Base-by-base conservation (phyloP, 2,113 vertebrate species). In the Turnix velox region DNA sequence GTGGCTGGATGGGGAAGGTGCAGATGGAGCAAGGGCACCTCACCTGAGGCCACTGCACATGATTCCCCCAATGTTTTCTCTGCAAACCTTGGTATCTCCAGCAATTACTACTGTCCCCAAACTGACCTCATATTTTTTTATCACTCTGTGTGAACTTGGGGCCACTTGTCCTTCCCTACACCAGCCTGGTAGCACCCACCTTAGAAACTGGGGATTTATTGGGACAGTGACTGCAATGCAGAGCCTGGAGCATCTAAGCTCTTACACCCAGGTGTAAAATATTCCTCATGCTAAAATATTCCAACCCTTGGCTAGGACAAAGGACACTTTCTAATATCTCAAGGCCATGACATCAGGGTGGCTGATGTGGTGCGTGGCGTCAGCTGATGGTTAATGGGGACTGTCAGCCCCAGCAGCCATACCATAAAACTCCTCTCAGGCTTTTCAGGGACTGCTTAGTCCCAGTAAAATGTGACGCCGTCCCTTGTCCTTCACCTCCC, bases 111-210 rank as follows among this genome's bases (percentile, higher is more conserved):
- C 69, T 92, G 91, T 94, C 96, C 95, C 90, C 81, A 17, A 92
- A 93, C 95, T 96, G 97, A 96, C 94, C 84, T 97, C 91, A 94
- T 97, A 92, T 97, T 97, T 97, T 96, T 97, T 96, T 97, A 96
- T 97, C 83, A 94, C 82, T n/a, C n/a, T n/a, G n/a, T n/a, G n/a
- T n/a, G n/a, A n/a, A n/a, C n/a, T n/a, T n/a, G n/a, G n/a, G n/a
- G n/a, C n/a, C n/a, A n/a, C n/a, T n/a, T n/a, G n/a, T n/a, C n/a
- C n/a, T n/a, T n/a, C n/a, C n/a, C n/a, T n/a, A n/a, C n/a, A n/a
- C n/a, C n/a, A n/a, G n/a, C n/a, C n/a, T n/a, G n/a, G n/a, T n/a
- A n/a, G 57, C 92, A 89, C 39, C 90, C 82, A 80, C 74, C 91
- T 92, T 59, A 88, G 76, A 84, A 92, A 88, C 87, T 93, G 95